A percentile compares a stretch with the other conserved stretches of the same genome.
These are phyloP conservation scores for Canis aureus DNA, from an alignment of 2,113 vertebrate genomes.

Conservation along the genomic window DNA sequence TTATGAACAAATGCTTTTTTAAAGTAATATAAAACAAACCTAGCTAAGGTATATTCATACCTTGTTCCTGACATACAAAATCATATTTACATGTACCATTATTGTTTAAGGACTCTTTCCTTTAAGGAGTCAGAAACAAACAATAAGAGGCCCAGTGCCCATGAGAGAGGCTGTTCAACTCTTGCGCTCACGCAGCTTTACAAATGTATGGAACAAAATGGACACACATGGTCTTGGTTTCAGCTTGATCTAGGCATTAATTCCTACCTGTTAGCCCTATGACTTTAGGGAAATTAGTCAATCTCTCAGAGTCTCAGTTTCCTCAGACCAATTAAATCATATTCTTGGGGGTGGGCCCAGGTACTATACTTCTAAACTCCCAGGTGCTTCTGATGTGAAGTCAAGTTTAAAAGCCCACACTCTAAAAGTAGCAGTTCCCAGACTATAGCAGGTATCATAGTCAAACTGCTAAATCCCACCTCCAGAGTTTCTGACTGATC, in stretches of 20 bases:
- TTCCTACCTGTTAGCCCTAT: neutral
- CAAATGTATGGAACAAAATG: neutral
- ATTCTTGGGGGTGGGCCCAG: neutral
- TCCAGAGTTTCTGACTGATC: neutral
- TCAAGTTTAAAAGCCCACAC: neutral
- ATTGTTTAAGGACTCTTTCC: neutral
- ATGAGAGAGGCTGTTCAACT: neutral
- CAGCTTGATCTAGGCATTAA: neutral
- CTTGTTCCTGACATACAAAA: neutral
- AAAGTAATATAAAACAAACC: neutral
- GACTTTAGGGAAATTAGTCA: neutral
- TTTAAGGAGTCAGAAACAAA: neutral
- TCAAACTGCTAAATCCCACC: neutral
- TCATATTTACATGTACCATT: neutral
- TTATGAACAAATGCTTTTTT: conserved; percentile 26
- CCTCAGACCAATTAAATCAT: neutral
- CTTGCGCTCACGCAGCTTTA: neutral
- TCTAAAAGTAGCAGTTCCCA: neutral
- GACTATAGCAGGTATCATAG: neutral
- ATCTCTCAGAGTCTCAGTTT: neutral
- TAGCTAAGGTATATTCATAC: neutral
- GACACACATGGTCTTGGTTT: neutral
- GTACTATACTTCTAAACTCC: conserved; percentile 21
- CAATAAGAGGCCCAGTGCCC: neutral
- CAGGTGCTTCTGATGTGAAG: neutral